A percentile compares a stretch with the other conserved stretches of the same genome.
These are phyloP conservation scores for Oreotrochilus melanogaster DNA, from an alignment of 2,113 vertebrate species.

Conservation along the genomic window DNA sequence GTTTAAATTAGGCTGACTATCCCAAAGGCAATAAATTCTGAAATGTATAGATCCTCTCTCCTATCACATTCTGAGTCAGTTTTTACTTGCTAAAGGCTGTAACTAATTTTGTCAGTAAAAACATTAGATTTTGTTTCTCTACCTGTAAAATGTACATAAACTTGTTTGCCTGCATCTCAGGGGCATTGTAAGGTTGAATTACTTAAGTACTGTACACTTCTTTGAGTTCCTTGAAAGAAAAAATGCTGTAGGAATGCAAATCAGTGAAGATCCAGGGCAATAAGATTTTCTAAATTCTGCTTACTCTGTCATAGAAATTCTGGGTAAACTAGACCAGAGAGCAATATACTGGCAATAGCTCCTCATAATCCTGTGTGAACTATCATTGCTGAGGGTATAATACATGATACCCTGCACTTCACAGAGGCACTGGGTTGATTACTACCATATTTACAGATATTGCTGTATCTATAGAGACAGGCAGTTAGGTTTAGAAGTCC, in stretches of 20 bases:
- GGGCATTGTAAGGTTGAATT: conserved; percentile 13
- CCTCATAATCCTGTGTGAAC: not conserved
- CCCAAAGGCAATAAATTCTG: not conserved
- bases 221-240: conserved; percentile 10
- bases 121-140: not conserved
- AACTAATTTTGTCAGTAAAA: not conserved
- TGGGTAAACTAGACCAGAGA: not conserved
- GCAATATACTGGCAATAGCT: not conserved
- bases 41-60: not conserved
- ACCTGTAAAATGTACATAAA: conserved; percentile 5
- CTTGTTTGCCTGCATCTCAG: not conserved
- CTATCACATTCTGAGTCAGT: not conserved
- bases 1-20: not conserved
- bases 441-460: conserved; percentile 28
- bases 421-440: not conserved
- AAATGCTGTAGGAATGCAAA: conserved; percentile 26
- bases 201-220: not conserved
- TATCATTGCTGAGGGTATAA: conserved; percentile 7
- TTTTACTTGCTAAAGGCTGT: not conserved
- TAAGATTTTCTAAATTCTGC: not conserved
- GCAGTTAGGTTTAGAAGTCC: conserved; percentile 26
- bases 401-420: not conserved
- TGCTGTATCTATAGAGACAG: not conserved
- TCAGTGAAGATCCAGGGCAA: not conserved
- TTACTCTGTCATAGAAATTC: not conserved